These are phyloP conservation scores for Gymnocypris eckloni DNA, from an alignment of 2,797 vertebrate genomes.

Conservation along the genomic window DNA sequence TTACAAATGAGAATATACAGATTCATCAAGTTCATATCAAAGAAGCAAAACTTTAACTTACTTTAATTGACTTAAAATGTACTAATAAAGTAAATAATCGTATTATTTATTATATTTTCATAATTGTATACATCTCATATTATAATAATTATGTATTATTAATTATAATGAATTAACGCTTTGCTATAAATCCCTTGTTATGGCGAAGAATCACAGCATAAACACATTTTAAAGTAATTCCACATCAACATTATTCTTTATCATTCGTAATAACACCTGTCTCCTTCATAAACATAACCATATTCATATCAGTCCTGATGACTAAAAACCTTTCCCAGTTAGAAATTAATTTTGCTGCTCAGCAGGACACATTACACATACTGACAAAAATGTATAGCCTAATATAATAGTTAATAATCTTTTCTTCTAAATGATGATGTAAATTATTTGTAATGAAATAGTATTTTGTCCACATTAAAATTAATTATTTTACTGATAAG, in stretches of 20 bases:
- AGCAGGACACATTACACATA: not conserved
- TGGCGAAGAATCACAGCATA: too few species aligned
- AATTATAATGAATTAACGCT: not conserved
- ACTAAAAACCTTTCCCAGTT: not conserved
- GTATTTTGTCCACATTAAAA: not conserved
- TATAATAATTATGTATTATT: too few species aligned
- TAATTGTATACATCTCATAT: too few species aligned
- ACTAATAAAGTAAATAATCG: too few species aligned
- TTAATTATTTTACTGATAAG: too few species aligned
- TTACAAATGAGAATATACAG: too few species aligned
- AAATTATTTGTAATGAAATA: not conserved
- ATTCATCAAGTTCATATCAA: too few species aligned
- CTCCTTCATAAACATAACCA: not conserved
- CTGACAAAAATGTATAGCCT: not conserved
- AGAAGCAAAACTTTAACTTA: too few species aligned
- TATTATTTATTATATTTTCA: too few species aligned
- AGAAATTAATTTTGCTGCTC: not conserved
- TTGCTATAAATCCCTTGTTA: not conserved
- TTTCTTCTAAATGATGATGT: not conserved
- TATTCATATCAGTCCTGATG: not conserved
- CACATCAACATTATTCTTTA: not conserved
- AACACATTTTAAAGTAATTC: not conserved
- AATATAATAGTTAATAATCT: not conserved
- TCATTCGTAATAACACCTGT: not conserved
- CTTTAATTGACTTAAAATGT: not conserved